Evolutionary conservation across 1,140 invertebrate genomes (phyloP), one percentile per base, ranked within the genome.

Genomic region (Drosophila busckii): DNA sequence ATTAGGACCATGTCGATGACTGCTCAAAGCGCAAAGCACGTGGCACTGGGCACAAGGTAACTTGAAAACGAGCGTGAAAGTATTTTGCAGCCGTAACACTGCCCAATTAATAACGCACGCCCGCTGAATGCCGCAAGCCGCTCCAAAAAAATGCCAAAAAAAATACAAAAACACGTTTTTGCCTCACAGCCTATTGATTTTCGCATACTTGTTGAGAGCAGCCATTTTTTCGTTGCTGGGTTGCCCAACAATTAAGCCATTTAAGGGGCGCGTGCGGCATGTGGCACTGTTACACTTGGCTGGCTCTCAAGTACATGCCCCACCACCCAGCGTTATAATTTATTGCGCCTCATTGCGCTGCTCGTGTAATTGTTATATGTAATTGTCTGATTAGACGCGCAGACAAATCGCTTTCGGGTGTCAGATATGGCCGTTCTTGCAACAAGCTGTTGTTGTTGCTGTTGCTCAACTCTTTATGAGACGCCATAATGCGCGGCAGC

Each of bases 1-100:
- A 76, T 76, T 76, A 76, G 60, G 46, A 46, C 29, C 42, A 35
- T 45, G 23, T 32, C 46, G 37, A 17, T 31, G 54, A 49, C 49
- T 44, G 34, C 17, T 23, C 19, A 35, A 29, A 19, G 16, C 16
- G 15, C 12, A 8, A 32, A 49, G 71, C 66, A 78, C 70, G 69
- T 71, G 69, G 69, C 69, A 32, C 17, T 28, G 38, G 10, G 25
- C 49, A 46, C 56, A 60, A 60, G 56, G 49, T 60, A 23, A 60
- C 71, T 68, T 64, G 73, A 80, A n/a, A 78, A 78, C 63, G 68
- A 78, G 73, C 73, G 75, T 78, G 73, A 78, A 78, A 78, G 73
- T 80, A 78, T 78, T n/a, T 80, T 64, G 50, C 63, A 63, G 73
- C 53, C 60, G 59, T 78, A 71, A 46, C 63, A 42, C 58, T 64